Evolutionary conservation across 1,140 invertebrate genomes (phyloP), one percentile per base, ranked within the genome.

Genomic region (Procambarus clarkii): DNA sequence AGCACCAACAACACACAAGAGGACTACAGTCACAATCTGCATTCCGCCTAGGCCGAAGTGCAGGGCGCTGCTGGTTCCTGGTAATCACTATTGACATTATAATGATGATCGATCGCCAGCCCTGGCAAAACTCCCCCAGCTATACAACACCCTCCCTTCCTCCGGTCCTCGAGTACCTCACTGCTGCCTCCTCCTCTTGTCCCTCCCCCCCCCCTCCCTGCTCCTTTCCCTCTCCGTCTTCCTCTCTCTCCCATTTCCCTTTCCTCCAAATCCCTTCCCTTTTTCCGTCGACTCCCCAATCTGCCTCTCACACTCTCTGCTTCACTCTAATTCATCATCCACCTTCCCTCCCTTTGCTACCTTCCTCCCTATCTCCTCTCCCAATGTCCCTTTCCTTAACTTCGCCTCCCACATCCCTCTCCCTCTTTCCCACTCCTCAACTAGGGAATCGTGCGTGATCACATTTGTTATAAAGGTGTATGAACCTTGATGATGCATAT

Each of bases 61-160:
- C 88, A 48, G 76, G 46, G 50, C 15, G 76, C 76, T 54, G n/a
- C 74, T 9, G 48, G 74, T 46, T 76, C 79, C 77, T 82, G 50
- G 79, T 91, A 91, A 91, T 90, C 88, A 90, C 71, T 91, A 91
- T 91, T 85, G 89, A 91, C 89, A 80, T 48, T 48, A 85, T 91
- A 91, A 91, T 91, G 58, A 80, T 86, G 89, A 91, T 79, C 15
- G 89, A 91, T 91, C 60, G 50, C 18, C 15, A 8, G 48, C 13
- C 44, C 86, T 80, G 86, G 86, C 77, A 60, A 69, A 48, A 88
- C 76, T 88, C 76, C 86, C 7, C 69, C 69, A 3, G 69, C 69
- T 24, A 34, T 2, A 24, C 21, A 64, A 24, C 69, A 54, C 69
- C 34, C 69, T 15, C n/a, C 69, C 45, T 2, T 24, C 69, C 69